Evolutionary conservation across 2,797 vertebrate genomes (phyloP).

Genomic region (Peromyscus attwateri): DNA sequence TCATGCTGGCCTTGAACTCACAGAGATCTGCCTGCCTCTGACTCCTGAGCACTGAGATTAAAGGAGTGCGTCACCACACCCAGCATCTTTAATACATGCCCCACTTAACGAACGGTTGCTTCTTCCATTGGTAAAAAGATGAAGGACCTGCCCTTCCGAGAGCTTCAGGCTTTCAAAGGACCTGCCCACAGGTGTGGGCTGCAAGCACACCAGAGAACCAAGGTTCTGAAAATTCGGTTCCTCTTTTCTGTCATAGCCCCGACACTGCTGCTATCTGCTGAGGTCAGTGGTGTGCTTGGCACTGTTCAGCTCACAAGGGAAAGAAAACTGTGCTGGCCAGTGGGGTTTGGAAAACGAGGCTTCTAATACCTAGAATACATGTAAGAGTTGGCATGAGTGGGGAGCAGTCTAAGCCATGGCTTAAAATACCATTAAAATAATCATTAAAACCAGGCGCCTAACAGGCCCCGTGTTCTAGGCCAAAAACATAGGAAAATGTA

Average conservation of each 20-base stretch:
- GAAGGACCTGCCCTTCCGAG: not conserved
- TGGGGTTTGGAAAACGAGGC: conserved; percentile 59
- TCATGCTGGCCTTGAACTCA: not conserved
- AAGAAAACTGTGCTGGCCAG: conserved; percentile 20
- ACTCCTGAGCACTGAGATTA: not conserved
- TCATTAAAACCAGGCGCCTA: conserved; percentile 73
- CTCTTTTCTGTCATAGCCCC: not conserved
- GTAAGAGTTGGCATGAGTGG: conserved; percentile 66
- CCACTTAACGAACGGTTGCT: not conserved
- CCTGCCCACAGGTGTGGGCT: not conserved
- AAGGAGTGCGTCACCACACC: not conserved
- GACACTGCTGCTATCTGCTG: not conserved
- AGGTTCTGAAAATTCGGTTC: not conserved
- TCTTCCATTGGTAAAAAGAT: conserved; percentile 60
- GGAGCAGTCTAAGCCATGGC: conserved; percentile 58
- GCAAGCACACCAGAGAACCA: not conserved
- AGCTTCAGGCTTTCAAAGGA: conserved; percentile 58
- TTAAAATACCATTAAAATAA: conserved; percentile 79
- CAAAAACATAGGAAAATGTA: conserved; percentile 66
- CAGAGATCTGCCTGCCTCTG: not conserved
- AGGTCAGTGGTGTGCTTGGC: conserved; percentile 40
- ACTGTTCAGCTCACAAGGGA: not conserved
- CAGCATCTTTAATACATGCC: not conserved
- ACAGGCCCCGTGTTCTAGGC: conserved; percentile 12
- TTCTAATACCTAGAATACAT: conserved; percentile 51